Evolutionary conservation across 1,140 invertebrate genomes (phyloP), one percentile per base, ranked within the genome.

Genomic region (Pseudomyrmex pallidus): DNA sequence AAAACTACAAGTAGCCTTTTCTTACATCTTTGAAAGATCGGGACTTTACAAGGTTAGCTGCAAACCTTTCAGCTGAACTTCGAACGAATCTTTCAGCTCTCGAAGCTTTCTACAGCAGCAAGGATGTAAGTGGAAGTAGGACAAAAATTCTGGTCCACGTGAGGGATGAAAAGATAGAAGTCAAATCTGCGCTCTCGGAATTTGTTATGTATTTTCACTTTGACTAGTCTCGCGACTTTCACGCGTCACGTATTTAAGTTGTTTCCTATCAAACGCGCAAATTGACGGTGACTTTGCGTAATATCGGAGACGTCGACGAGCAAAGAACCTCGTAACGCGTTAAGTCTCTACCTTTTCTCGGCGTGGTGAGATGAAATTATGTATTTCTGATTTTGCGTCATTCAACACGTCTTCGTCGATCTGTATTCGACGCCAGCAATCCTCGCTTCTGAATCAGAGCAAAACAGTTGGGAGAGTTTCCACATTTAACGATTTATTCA

Each of bases 351-450:
- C 2, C 7, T 9, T 22, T 8, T 20, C 59, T 72, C 59, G 35
- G 44, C 48, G 13, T 35, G 9, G 20, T 8, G 4, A 63, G 66
- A 76, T 12, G 66, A 25, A 57, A 70, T 80, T 59, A 80, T 68
- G 52, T 20, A 59, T 70, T 25, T 80, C 66, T 59, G 52, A 80
- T 80, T 70, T 70, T 59, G 70, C 44, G 2, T 35, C 12, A 68
- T 67, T 68, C 74, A 68, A 12, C 35, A 8, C 15, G 50, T 22
- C 44, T 77, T 66, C 50, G 48, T 13, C 35, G 50, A 13, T 52
- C 1, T 52, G 5, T 35, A 52, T 52, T 52, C 50, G 10, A 12
- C 9, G 17, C 62, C 35, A 13, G 17, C 7, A 25, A 35, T 57
- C 17, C 46, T 10, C 3, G 15, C 50, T 44, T 48, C 59, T 66